phyloP scores from a whole-genome alignment of 2,797 vertebrate genomes.

The Lagothrix lagotricha region DNA sequence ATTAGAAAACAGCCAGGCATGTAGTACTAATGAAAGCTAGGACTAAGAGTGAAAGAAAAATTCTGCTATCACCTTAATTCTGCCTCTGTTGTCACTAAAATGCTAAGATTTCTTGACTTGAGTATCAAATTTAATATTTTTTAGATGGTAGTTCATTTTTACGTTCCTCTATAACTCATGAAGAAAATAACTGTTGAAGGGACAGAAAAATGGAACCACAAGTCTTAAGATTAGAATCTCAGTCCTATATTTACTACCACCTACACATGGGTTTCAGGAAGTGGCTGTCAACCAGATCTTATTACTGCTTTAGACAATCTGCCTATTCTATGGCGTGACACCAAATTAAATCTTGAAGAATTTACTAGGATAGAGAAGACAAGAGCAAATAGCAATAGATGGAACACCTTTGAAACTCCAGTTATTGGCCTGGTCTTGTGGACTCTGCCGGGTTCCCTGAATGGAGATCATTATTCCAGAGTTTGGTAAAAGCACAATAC shows the following conservation, averaged over 20 bases:
- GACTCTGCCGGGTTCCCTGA: neutral
- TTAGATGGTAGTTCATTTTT: constrained; percentile 13
- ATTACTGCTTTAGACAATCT: neutral
- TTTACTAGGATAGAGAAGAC: neutral
- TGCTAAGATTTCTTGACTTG: neutral
- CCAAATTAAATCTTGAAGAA: neutral
- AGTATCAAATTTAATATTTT: neutral
- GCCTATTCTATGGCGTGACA: neutral
- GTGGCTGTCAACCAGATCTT: neutral
- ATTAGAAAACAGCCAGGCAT: neutral
- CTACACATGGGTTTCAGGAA: constrained; percentile 24
- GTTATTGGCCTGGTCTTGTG: neutral
- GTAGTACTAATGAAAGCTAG: neutral
- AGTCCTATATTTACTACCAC: constrained; percentile 1
- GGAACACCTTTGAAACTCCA: neutral
- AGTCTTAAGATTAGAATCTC: constrained; percentile 35
- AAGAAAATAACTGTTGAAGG: neutral
- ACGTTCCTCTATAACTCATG: neutral
- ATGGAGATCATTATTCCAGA: neutral
- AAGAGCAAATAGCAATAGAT: neutral
- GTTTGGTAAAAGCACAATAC: neutral
- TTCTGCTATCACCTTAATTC: neutral
- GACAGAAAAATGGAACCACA: neutral
- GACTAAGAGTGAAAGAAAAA: neutral
- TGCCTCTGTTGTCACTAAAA: neutral